These are phyloP conservation scores for Neuroscelio doddi DNA, from an alignment of 2,888 invertebrate genomes.

Conservation along the genomic window DNA sequence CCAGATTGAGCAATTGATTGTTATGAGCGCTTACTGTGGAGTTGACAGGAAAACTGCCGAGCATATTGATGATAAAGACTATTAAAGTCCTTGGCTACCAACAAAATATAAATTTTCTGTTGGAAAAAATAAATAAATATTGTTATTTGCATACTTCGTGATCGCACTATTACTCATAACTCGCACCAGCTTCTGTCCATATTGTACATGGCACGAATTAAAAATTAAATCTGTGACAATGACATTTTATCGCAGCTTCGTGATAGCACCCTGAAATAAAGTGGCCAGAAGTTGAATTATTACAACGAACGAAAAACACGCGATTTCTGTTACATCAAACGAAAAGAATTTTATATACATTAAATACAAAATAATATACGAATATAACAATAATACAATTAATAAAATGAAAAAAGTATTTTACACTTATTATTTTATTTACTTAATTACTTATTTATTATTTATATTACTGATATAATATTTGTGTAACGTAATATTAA, in stretches of 20 bases:
- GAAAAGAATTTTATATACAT: not conserved
- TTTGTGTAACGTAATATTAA: too few relatives aligned
- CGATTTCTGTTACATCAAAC: not conserved
- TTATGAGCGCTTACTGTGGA: constrained; percentile 30
- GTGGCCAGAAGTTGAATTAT: constrained; percentile 9
- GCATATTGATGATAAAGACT: constrained; percentile 5
- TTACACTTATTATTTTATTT: too few relatives aligned
- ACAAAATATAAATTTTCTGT: not conserved
- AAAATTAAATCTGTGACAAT: constrained; percentile 13
- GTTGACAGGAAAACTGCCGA: constrained; percentile 1
- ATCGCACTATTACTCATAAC: not conserved
- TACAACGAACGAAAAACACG: not conserved
- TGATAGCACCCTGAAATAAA: constrained; percentile 1
- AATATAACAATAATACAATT: too few relatives aligned
- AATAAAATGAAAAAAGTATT: too few relatives aligned
- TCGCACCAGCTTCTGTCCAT: not conserved
- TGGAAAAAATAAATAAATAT: not conserved
- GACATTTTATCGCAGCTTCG: constrained; percentile 7
- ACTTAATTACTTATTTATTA: too few relatives aligned
- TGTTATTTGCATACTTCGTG: constrained; percentile 1
- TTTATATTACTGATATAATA: too few relatives aligned
- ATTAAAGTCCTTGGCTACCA: not conserved
- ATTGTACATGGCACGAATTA: constrained; percentile 7
- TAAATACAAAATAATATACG: not conserved
- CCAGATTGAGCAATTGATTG: constrained; percentile 32